Conservation (phyloP, 2,113 vertebrate genomes). For the Agapornis roseicollis region DNA sequence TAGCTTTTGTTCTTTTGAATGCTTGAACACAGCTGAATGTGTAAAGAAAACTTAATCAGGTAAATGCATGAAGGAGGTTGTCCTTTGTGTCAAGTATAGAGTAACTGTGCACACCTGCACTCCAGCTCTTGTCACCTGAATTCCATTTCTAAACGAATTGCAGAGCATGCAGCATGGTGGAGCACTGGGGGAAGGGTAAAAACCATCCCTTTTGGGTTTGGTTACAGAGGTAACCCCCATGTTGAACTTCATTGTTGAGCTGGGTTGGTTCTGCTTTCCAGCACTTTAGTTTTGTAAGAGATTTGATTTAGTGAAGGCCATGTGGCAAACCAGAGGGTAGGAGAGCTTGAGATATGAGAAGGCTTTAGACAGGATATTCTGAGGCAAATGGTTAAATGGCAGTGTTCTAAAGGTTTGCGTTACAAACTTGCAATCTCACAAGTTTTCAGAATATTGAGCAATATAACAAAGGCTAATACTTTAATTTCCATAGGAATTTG, state of each 20-base stretch:
- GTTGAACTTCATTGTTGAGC: neutral
- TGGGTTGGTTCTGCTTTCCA: fast-evolving
- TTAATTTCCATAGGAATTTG: neutral
- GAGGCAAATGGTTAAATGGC: fast-evolving
- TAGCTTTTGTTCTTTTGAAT: neutral
- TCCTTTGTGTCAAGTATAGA: fast-evolving
- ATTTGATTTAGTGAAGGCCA: neutral
- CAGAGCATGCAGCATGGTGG: fast-evolving
- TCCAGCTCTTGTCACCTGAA: neutral
- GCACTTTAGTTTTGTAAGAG: fast-evolving
- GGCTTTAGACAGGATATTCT: neutral
- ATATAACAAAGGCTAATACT: neutral
- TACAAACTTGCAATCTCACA: neutral
- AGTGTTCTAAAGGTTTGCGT: fast-evolving
- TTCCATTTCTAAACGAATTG: neutral
- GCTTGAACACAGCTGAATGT: neutral
- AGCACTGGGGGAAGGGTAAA: fast-evolving
- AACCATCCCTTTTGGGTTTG: neutral
- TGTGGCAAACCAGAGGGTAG: neutral
- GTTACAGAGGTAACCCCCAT: neutral
- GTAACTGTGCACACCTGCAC: fast-evolving
- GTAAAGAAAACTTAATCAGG: neutral
- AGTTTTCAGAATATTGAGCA: neutral
- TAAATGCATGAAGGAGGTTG: neutral
- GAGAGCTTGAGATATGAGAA: neutral